A percentile compares a stretch with the other conserved stretches of the same genome.
Evolutionary conservation across 2,888 invertebrate species (phyloP).

Genomic region (Torymus aiolomorphi): DNA sequence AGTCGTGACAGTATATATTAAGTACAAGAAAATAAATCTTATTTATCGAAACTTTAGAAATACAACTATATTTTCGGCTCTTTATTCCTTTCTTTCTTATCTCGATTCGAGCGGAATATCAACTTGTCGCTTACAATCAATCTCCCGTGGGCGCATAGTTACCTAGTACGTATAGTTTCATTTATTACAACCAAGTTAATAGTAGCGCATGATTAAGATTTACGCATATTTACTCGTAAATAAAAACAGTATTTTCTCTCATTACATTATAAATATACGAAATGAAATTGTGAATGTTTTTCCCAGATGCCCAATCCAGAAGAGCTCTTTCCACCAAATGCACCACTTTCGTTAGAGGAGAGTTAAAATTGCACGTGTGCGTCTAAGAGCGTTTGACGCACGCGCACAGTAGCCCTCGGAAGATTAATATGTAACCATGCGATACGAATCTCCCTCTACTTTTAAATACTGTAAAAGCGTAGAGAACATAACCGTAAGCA

Average conservation of each 20-base stretch:
- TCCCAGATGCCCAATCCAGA: not conserved
- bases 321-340: conserved; percentile 7
- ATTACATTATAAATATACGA: conserved; percentile 9
- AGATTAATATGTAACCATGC: conserved; percentile 46
- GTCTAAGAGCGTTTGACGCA: conserved; percentile 4
- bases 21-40: conserved; percentile 46
- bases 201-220: not conserved
- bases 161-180: not conserved
- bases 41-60: conserved; percentile 31
- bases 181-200: conserved; percentile 16
- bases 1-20: conserved; percentile 47
- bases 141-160: conserved; percentile 15
- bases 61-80: conserved; percentile 32
- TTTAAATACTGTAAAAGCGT: conserved; percentile 45
- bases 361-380: conserved; percentile 25
- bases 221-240: conserved; percentile 17
- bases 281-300: conserved; percentile 13
- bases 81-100: conserved; percentile 1
- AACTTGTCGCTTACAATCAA: conserved; percentile 26
- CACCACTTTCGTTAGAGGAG: not conserved
- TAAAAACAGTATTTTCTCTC: conserved; percentile 7
- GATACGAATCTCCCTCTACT: conserved; percentile 20
- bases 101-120: conserved; percentile 17
- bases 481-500: conserved; percentile 30
- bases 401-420: conserved; percentile 8